phyloP scores from a whole-genome alignment of 2,888 invertebrate species.

The Drosophila eohydei region DNA sequence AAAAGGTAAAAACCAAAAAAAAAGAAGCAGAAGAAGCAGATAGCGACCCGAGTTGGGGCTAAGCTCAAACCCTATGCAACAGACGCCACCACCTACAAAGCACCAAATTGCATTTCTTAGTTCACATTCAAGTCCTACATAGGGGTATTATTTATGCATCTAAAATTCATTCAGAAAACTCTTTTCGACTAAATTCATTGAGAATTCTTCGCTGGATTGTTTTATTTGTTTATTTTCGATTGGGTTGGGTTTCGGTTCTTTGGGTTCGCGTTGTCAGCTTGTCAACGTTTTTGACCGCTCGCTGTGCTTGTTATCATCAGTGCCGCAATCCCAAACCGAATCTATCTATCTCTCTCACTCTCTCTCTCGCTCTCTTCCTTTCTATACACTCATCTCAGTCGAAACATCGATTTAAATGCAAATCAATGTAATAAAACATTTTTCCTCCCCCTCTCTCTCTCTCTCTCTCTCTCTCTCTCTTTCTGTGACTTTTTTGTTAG shows the following conservation, averaged over 20 bases:
- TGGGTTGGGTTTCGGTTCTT: constrained; percentile 15
- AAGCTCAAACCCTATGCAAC: background rate
- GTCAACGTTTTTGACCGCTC: constrained; percentile 73
- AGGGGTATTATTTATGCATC: constrained; percentile 76
- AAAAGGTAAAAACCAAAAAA: constrained; percentile 22
- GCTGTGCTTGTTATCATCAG: constrained; percentile 72
- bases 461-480: constrained; percentile 10
- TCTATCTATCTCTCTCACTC: background rate
- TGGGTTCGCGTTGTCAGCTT: constrained; percentile 42
- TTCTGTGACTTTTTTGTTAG: constrained; percentile 38
- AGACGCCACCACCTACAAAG: constrained; percentile 61
- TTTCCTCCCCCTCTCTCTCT: constrained; percentile 31
- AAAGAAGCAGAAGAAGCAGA: background rate
- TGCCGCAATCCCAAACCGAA: constrained; percentile 26
- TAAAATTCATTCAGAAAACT: constrained; percentile 43
- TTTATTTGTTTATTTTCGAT: constrained; percentile 9
- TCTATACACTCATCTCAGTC: constrained; percentile 44
- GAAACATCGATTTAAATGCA: constrained; percentile 82
- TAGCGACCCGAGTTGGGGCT: background rate
- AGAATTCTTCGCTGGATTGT: constrained; percentile 42
- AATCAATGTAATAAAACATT: constrained; percentile 83
- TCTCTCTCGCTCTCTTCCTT: constrained; percentile 1
- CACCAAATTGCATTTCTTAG: constrained; percentile 27
- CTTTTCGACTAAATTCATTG: constrained; percentile 44
- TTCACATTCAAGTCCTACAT: constrained; percentile 22